Conservation (phyloP, 2,113 vertebrate species). For the Tenrec ecaudatus region DNA sequence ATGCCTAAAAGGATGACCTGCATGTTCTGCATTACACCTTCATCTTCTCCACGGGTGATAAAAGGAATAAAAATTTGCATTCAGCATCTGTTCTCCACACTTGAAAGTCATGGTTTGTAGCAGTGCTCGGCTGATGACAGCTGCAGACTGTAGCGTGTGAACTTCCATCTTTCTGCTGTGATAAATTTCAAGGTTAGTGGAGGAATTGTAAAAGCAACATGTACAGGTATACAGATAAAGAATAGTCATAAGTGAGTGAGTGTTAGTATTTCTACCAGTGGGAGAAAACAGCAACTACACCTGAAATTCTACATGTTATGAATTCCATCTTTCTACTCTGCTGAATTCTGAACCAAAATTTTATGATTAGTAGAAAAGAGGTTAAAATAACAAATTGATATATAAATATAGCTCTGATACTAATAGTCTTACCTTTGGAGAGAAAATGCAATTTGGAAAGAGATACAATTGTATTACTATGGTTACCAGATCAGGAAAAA, state of each 20-base stretch:
- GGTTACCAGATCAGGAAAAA: slow-evolving; percentile 16
- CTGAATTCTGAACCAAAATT: slow-evolving; percentile 53
- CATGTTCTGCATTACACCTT: not conserved
- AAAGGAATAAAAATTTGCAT: slow-evolving; percentile 42
- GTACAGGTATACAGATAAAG: not conserved
- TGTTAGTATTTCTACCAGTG: not conserved
- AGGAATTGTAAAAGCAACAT: slow-evolving; percentile 6
- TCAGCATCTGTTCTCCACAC: slow-evolving; percentile 18
- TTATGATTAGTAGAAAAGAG: slow-evolving; percentile 11
- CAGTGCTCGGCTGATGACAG: not conserved
- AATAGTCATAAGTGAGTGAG: slow-evolving; percentile 9
- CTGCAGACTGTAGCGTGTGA: not conserved
- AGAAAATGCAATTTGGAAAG: slow-evolving; percentile 21
- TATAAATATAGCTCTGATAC: not conserved
- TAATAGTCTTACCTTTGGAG: slow-evolving; percentile 1
- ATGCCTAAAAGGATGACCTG: slow-evolving; percentile 20
- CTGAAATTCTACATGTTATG: not conserved
- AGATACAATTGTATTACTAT: not conserved
- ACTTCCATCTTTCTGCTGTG: not conserved
- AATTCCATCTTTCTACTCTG: slow-evolving; percentile 25
- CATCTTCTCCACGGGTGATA: slow-evolving; percentile 36
- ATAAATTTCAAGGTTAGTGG: not conserved
- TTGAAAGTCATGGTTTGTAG: slow-evolving; percentile 9
- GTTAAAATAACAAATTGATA: not conserved
- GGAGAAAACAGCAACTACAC: not conserved